A percentile compares a stretch with the other conserved stretches of the same genome.
phyloP scores from a whole-genome alignment of 2,888 invertebrate genomes.

The Ceraclea dissimilis region DNA sequence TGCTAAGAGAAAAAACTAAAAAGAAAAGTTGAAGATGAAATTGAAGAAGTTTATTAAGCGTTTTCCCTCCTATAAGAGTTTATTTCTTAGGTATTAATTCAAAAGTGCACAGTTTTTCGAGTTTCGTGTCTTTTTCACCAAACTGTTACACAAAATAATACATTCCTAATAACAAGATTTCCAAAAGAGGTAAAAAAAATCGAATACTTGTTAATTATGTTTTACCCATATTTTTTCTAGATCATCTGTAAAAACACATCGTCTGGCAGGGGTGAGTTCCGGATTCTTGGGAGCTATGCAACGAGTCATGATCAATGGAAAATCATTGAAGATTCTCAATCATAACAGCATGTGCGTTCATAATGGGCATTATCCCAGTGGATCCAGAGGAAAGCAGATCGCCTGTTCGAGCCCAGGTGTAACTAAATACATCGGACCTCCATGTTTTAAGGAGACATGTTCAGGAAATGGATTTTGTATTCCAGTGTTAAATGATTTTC shows the following conservation, averaged over 20 bases:
- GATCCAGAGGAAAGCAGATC: constrained; percentile 32
- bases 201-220: too few relatives aligned
- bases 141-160: too few relatives aligned
- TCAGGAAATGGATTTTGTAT: constrained; percentile 62
- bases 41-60: too few relatives aligned
- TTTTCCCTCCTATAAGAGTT: too few relatives aligned
- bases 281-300: constrained; percentile 83
- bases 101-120: too few relatives aligned
- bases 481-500: constrained; percentile 57
- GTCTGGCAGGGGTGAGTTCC: constrained; percentile 58
- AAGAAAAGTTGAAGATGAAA: too few relatives aligned
- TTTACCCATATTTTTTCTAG: constrained; percentile 42
- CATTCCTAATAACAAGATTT: too few relatives aligned
- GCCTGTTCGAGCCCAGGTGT: constrained; percentile 55
- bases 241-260: constrained; percentile 60
- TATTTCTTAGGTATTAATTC: too few relatives aligned
- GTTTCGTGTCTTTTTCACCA: too few relatives aligned
- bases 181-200: too few relatives aligned
- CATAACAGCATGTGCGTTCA: constrained; percentile 23
- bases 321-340: constrained; percentile 31
- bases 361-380: constrained; percentile 25
- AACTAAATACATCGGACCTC: constrained; percentile 56
- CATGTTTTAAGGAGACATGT: constrained; percentile 54
- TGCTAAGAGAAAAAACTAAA: too few relatives aligned
- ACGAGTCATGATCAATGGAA: constrained; percentile 71